A percentile compares a stretch with the other conserved stretches of the same genome.
phyloP scores from a whole-genome alignment of 2,888 invertebrate genomes.

The Acleris laterana region DNA sequence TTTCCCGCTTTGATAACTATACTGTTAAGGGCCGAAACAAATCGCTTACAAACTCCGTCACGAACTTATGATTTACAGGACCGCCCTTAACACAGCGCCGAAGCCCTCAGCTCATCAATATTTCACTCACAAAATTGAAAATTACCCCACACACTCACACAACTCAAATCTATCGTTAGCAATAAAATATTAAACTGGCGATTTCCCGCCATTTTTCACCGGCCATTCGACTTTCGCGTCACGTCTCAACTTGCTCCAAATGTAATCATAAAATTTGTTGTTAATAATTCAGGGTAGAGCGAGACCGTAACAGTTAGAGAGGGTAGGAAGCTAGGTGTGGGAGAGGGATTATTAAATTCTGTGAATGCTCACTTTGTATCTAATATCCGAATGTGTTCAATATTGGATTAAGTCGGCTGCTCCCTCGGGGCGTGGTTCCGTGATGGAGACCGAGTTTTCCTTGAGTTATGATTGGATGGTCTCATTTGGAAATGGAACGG shows the following conservation, averaged over 20 bases:
- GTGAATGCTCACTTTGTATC: slow-evolving; percentile 84
- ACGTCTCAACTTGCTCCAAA: slow-evolving; percentile 75
- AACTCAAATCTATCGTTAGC: slow-evolving; percentile 81
- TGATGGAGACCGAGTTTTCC: slow-evolving; percentile 73
- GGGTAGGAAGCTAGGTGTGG: slow-evolving; percentile 59
- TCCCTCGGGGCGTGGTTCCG: slow-evolving; percentile 67
- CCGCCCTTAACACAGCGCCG: no score
- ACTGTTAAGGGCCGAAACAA: not conserved
- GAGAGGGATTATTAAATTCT: slow-evolving; percentile 82
- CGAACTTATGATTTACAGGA: not conserved
- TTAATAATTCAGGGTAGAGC: slow-evolving; percentile 77
- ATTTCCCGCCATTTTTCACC: slow-evolving; percentile 79
- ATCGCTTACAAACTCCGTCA: slow-evolving; percentile 11
- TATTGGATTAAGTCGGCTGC: slow-evolving; percentile 79
- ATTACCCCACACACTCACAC: slow-evolving; percentile 72
- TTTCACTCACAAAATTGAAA: slow-evolving; percentile 82
- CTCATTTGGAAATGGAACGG: slow-evolving; percentile 70
- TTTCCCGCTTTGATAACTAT: no score
- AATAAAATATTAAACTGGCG: slow-evolving; percentile 81
- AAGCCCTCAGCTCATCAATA: slow-evolving; percentile 68
- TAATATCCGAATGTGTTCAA: slow-evolving; percentile 84
- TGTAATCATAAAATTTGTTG: slow-evolving; percentile 83
- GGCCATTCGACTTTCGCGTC: slow-evolving; percentile 72
- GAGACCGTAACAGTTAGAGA: slow-evolving; percentile 50
- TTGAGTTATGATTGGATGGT: slow-evolving; percentile 77